These are phyloP conservation scores for Oryctes rhinoceros DNA, from an alignment of 1,140 invertebrate species.

Conservation along the genomic window DNA sequence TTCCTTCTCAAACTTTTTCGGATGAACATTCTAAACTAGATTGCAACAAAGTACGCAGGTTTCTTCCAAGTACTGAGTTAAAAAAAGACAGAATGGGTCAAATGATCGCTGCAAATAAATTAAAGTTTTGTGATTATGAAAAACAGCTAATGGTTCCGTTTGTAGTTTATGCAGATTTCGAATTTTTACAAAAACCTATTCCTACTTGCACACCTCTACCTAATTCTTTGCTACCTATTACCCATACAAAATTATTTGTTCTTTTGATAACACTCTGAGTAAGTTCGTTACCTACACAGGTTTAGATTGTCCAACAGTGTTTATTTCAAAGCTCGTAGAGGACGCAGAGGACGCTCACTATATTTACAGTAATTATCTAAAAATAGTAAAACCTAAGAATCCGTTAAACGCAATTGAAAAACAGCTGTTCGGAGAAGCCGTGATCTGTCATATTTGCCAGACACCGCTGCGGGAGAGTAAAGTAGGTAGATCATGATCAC, in stretches of 20 bases:
- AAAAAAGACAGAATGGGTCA: too few species aligned
- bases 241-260: neutral
- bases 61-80: neutral
- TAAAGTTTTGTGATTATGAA: neutral
- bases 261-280: neutral
- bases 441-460: conserved; percentile 26
- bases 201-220: neutral
- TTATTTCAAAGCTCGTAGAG: neutral
- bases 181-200: neutral
- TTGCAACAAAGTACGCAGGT: neutral
- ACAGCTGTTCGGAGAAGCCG: neutral
- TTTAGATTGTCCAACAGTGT: neutral
- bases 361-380: too few species aligned
- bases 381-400: neutral
- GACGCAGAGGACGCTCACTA: neutral
- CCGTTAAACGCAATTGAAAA: too few species aligned
- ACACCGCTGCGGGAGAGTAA: neutral
- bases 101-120: neutral
- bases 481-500: conserved; percentile 36
- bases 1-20: neutral
- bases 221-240: neutral
- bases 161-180: neutral
- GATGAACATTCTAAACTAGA: neutral
- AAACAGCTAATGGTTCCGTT: neutral
- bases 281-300: neutral